Percentiles rank a stretch among this genome's conserved stretches.
phyloP scores from a whole-genome alignment of 2,888 invertebrate genomes.

The Ormyrus pomaceus region DNA sequence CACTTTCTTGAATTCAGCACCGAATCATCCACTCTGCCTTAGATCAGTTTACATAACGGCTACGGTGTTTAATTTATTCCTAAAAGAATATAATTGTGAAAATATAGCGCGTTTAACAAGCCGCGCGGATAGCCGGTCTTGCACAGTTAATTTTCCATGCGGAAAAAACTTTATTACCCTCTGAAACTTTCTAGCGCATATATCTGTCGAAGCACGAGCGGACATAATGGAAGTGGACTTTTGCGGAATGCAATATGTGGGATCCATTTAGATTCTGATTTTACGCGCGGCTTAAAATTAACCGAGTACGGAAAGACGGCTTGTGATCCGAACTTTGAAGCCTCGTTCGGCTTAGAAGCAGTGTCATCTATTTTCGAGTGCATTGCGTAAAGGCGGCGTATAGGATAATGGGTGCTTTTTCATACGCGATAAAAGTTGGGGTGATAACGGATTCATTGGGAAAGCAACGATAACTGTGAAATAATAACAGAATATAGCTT shows the following conservation, averaged over 20 bases:
- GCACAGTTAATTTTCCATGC: no score
- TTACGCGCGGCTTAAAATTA: slow-evolving; percentile 3
- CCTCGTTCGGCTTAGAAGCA: not conserved
- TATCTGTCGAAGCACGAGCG: no score
- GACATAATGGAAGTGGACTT: no score
- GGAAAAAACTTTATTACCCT: no score
- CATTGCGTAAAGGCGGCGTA: slow-evolving; percentile 27
- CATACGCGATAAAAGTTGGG: not conserved
- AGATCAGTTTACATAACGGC: not conserved
- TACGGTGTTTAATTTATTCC: no score
- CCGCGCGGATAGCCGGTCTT: not conserved
- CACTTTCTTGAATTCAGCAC: no score
- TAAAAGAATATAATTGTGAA: no score
- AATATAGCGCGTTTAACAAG: no score
- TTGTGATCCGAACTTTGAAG: not conserved
- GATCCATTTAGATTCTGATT: not conserved
- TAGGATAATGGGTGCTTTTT: slow-evolving; percentile 12
- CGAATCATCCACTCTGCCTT: no score
- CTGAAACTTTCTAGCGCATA: no score
- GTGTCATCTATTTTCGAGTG: slow-evolving; percentile 20
- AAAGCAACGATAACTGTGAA: not conserved
- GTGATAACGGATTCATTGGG: not conserved
- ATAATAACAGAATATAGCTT: not conserved
- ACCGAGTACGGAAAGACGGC: not conserved
- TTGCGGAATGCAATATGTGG: no score